Conservation (phyloP, 2,113 vertebrate genomes). For the Cepphus grylle region DNA sequence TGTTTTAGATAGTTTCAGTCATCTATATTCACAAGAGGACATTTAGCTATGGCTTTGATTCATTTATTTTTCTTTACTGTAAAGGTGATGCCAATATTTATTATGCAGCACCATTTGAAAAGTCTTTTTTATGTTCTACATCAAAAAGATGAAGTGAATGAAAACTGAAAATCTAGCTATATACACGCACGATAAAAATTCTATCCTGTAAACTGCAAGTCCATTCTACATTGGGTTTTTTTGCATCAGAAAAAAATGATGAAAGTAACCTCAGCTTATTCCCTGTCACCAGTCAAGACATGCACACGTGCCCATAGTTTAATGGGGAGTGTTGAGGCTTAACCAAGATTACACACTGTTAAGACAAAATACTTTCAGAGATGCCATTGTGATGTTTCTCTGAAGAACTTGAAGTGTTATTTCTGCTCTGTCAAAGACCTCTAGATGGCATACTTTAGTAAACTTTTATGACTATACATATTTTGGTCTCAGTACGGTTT, state of each 20-base stretch:
- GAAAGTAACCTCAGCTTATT: not conserved
- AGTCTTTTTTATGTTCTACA: not conserved
- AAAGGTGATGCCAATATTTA: constrained; percentile 31
- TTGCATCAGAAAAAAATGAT: not conserved
- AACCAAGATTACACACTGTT: not conserved
- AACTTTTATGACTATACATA: constrained; percentile 41
- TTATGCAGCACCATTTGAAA: constrained; percentile 6
- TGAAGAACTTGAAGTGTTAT: not conserved
- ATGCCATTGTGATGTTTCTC: not conserved
- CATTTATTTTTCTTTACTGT: constrained; percentile 13
- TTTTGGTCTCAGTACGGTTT: not conserved
- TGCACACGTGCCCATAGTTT: not conserved
- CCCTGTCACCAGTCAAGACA: not conserved
- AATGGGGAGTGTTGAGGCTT: not conserved
- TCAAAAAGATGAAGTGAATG: constrained; percentile 36
- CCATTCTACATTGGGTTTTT: not conserved
- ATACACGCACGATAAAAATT: constrained; percentile 19
- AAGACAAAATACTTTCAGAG: not conserved
- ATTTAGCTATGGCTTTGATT: not conserved
- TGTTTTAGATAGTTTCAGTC: constrained; percentile 8
- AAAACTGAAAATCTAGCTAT: constrained; percentile 17
- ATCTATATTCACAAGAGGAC: not conserved
- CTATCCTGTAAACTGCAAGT: not conserved
- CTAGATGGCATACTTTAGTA: constrained; percentile 78
- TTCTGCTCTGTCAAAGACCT: constrained; percentile 33